These are phyloP conservation scores for Bilobella aurantiaca DNA, from an alignment of 1,140 invertebrate species.

Conservation along the genomic window DNA sequence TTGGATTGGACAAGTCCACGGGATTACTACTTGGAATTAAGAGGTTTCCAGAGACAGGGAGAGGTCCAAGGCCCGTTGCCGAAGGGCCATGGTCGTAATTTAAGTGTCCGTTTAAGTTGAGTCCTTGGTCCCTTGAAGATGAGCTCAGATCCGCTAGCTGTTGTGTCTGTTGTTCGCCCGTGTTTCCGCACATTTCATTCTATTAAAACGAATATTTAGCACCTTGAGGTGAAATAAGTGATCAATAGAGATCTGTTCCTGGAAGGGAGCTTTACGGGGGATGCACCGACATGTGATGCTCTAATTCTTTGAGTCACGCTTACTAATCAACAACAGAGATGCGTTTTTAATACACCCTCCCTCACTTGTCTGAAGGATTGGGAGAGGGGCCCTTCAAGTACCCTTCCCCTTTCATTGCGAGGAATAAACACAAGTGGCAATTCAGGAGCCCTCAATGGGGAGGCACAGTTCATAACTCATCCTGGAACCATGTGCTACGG, in stretches of 20 bases:
- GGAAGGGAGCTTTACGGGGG: neutral
- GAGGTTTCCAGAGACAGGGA: conserved; percentile 9
- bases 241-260: neutral
- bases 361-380: no score
- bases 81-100: neutral
- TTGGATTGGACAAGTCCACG: conserved; percentile 32
- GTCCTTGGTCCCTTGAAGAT: neutral
- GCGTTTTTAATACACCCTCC: conserved; percentile 2
- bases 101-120: neutral
- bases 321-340: neutral
- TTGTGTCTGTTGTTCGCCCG: neutral
- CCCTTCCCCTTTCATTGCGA: neutral
- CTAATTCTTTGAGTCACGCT: neutral
- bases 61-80: conserved; percentile 10
- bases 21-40: conserved; percentile 26
- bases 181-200: conserved; percentile 32
- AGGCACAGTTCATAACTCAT: conserved; percentile 9
- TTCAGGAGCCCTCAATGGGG: neutral
- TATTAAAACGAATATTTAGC: conserved; percentile 15
- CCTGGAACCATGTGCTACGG: neutral
- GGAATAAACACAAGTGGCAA: neutral
- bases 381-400: neutral
- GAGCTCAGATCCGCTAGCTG: neutral
- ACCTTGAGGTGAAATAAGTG: neutral
- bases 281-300: neutral